A percentile compares a stretch with the other conserved stretches of the same genome.
phyloP scores from a whole-genome alignment of 2,113 vertebrate genomes.

The Engystomops pustulosus region DNA sequence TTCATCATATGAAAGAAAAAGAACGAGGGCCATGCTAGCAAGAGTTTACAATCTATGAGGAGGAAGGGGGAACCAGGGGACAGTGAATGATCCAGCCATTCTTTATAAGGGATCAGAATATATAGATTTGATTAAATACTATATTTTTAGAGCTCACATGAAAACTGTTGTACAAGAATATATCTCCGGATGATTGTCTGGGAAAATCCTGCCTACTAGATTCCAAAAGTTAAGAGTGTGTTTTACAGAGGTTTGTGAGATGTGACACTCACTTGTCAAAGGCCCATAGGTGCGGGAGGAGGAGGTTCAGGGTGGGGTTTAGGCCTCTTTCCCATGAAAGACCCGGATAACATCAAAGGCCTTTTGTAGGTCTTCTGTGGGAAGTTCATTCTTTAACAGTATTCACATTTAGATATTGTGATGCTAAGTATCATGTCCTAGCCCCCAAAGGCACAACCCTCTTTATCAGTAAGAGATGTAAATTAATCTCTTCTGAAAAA shows the following conservation, averaged over 20 bases:
- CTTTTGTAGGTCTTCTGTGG: background rate
- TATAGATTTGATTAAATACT: too few relatives aligned
- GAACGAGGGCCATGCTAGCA: too few relatives aligned
- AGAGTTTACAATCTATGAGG: too few relatives aligned
- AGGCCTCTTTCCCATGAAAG: conserved; percentile 30
- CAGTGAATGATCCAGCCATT: too few relatives aligned
- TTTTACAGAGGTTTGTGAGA: conserved; percentile 49
- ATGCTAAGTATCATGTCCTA: background rate
- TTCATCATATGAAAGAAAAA: too few relatives aligned
- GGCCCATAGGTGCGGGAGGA: background rate
- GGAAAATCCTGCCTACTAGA: conserved; percentile 33
- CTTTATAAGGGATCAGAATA: too few relatives aligned
- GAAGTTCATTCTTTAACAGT: conserved; percentile 6
- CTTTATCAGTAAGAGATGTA: background rate
- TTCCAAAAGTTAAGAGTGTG: background rate
- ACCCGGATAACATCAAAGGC: conserved; percentile 43
- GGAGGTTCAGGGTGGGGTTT: background rate
- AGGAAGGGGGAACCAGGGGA: too few relatives aligned
- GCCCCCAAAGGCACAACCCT: background rate
- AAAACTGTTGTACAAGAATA: background rate
- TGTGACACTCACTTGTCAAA: conserved; percentile 38
- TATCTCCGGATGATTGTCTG: background rate
- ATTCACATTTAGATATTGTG: conserved; percentile 26
- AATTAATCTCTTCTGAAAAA: background rate
- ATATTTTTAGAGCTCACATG: too few relatives aligned